Evolutionary conservation across 2,888 invertebrate genomes (phyloP).

Genomic region (Apotomis capreana): DNA sequence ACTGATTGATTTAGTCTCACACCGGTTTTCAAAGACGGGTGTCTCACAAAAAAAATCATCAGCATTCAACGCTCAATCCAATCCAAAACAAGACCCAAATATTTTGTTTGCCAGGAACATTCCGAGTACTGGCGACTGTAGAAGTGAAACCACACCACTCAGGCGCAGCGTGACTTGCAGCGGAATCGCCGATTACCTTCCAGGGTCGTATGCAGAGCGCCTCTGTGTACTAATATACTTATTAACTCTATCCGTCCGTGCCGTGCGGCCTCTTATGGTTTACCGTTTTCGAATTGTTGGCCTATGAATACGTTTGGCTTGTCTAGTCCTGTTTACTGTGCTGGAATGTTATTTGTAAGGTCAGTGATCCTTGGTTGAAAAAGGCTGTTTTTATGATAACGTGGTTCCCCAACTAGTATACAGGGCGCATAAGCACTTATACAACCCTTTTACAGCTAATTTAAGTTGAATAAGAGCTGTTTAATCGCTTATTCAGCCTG

Average conservation of each 20-base stretch:
- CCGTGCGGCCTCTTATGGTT: slow-evolving; percentile 53
- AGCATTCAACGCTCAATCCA: no score
- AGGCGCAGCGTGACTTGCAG: slow-evolving; percentile 70
- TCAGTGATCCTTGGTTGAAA: background rate
- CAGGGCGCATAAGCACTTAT: no score
- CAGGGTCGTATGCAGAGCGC: slow-evolving; percentile 50
- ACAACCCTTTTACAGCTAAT: no score
- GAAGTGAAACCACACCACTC: slow-evolving; percentile 61
- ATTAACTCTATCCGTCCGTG: slow-evolving; percentile 60
- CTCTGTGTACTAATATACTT: slow-evolving; percentile 68
- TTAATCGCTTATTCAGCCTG: no score
- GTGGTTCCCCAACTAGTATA: no score
- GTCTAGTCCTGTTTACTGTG: background rate
- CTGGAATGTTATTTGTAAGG: slow-evolving; percentile 19
- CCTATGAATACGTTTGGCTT: slow-evolving; percentile 36
- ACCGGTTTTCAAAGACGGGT: no score
- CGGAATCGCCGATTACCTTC: slow-evolving; percentile 68
- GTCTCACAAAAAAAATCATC: no score
- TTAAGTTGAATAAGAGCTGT: no score
- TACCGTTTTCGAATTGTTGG: slow-evolving; percentile 46
- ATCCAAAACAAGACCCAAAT: background rate
- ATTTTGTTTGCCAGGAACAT: slow-evolving; percentile 7
- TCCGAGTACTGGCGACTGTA: slow-evolving; percentile 18
- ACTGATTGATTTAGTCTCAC: no score
- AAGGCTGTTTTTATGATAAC: background rate